phyloP scores from a whole-genome alignment of 2,797 vertebrate species.

The Meda fulgida region DNA sequence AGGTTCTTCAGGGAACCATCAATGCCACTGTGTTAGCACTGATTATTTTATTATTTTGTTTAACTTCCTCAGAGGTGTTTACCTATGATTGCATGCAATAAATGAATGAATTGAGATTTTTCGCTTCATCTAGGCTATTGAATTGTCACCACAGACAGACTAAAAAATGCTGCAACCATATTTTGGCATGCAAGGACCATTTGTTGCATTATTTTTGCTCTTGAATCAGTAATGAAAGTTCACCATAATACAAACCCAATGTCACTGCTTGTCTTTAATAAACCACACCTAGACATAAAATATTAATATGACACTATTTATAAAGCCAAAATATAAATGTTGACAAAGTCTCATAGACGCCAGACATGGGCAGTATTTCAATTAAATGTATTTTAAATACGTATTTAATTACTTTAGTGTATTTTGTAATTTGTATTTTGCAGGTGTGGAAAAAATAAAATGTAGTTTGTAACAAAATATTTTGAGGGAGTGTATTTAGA shows the following conservation, averaged over 20 bases:
- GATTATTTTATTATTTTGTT: not conserved
- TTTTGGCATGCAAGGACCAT: not conserved
- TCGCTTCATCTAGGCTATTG: too few species aligned
- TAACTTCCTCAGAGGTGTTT: not conserved
- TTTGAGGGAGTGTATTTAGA: too few species aligned
- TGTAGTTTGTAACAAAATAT: too few species aligned
- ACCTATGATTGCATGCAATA: not conserved
- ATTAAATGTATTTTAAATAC: too few species aligned
- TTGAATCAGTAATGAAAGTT: not conserved
- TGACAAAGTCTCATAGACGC: not conserved
- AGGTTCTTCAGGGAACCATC: not conserved
- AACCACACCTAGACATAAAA: not conserved
- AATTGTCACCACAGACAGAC: too few species aligned
- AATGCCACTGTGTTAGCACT: not conserved
- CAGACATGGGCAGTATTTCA: too few species aligned
- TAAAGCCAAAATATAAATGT: not conserved
- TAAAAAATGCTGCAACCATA: not conserved
- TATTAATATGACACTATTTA: not conserved
- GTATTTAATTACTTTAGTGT: too few species aligned
- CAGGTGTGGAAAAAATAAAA: too few species aligned
- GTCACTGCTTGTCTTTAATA: not conserved
- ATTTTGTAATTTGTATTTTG: too few species aligned
- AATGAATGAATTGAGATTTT: not conserved
- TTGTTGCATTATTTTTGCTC: not conserved
- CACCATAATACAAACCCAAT: not conserved